Evolutionary conservation across 2,888 invertebrate species (phyloP).

Genomic region (Venusia cambrica): DNA sequence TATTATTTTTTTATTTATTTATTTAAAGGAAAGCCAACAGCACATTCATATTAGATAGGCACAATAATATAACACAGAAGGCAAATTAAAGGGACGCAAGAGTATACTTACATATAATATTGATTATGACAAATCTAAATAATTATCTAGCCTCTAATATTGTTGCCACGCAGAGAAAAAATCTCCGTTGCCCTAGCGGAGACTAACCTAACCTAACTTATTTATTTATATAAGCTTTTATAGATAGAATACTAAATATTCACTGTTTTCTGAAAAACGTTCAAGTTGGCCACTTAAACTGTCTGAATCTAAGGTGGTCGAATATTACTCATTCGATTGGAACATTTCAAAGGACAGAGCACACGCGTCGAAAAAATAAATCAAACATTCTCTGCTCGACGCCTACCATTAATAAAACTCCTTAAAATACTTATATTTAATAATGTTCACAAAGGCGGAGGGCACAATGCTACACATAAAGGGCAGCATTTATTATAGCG

Average conservation of each 20-base stretch:
- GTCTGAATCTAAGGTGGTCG: slow-evolving; percentile 26
- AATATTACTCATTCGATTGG: slow-evolving; percentile 57
- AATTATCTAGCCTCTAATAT: too few species aligned
- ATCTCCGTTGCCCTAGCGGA: too few species aligned
- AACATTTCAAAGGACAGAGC: slow-evolving; percentile 60
- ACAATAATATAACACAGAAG: too few species aligned
- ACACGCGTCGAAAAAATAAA: slow-evolving; percentile 82
- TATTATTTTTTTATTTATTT: too few species aligned
- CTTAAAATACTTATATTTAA: slow-evolving; percentile 81
- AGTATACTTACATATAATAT: too few species aligned
- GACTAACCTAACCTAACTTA: too few species aligned
- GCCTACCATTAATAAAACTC: slow-evolving; percentile 80
- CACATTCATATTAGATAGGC: too few species aligned
- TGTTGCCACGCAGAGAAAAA: too few species aligned
- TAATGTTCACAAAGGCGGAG: slow-evolving; percentile 77
- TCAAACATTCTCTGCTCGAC: slow-evolving; percentile 72
- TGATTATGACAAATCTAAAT: too few species aligned
- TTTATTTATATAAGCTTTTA: too few species aligned
- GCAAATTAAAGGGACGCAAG: too few species aligned
- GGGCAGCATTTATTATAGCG: slow-evolving; percentile 79
- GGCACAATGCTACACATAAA: slow-evolving; percentile 77
- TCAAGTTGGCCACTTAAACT: not conserved
- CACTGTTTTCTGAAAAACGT: not conserved
- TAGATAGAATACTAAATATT: not conserved
- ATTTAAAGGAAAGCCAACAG: too few species aligned